These are phyloP conservation scores for Formica selysi DNA, from an alignment of 1,140 invertebrate genomes.

Conservation along the genomic window DNA sequence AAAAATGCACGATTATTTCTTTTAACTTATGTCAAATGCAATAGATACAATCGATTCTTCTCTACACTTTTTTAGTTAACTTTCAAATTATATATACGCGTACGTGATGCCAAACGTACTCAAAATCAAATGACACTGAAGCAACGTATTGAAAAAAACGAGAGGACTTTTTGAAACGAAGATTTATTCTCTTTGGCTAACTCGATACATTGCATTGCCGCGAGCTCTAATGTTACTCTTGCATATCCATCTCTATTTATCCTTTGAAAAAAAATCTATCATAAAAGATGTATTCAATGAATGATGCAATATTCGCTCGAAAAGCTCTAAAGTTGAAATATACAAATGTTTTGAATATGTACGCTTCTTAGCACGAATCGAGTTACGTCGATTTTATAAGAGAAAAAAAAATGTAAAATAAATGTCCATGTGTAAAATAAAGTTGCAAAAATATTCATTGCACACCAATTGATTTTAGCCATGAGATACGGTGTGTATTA, in stretches of 20 bases:
- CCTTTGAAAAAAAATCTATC: not conserved
- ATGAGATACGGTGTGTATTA: not conserved
- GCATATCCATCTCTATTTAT: not conserved
- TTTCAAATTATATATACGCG: too few relatives aligned
- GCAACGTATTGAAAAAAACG: too few relatives aligned
- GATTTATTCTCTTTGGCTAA: too few relatives aligned
- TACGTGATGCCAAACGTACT: too few relatives aligned
- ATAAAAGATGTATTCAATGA: not conserved
- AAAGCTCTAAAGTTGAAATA: not conserved
- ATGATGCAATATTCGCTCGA: not conserved
- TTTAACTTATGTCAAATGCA: too few relatives aligned
- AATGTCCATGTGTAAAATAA: constrained; percentile 6
- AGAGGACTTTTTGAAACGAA: too few relatives aligned
- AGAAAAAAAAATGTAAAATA: constrained; percentile 1
- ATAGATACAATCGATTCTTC: too few relatives aligned
- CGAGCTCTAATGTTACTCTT: not conserved
- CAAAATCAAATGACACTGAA: too few relatives aligned
- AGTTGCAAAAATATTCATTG: not conserved
- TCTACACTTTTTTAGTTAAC: too few relatives aligned
- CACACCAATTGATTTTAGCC: not conserved
- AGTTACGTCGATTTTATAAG: not conserved
- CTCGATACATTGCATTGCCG: too few relatives aligned
- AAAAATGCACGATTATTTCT: too few relatives aligned
- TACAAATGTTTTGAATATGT: not conserved
- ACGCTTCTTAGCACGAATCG: not conserved